These are phyloP conservation scores for Brachionus calyciflorus DNA, from an alignment of 1,140 invertebrate species.

Conservation along the genomic window DNA sequence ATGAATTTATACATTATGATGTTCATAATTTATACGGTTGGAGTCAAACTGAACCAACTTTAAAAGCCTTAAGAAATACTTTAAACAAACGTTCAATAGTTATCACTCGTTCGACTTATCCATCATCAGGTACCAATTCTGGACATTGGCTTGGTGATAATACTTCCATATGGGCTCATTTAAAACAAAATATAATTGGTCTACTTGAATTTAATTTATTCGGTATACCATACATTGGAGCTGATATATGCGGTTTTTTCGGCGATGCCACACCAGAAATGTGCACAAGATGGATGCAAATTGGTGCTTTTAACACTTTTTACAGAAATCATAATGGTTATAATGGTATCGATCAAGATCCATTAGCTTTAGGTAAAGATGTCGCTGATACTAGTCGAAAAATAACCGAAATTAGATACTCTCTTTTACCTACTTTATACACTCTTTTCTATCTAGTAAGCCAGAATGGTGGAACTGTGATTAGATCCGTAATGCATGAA, in stretches of 20 bases:
- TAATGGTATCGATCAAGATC: constrained; percentile 52
- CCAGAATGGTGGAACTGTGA: constrained; percentile 69
- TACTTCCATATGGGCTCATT: constrained; percentile 53
- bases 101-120: constrained; percentile 77
- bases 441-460: constrained; percentile 74
- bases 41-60: constrained; percentile 61
- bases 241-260: constrained; percentile 85
- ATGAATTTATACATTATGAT: constrained; percentile 58
- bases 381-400: constrained; percentile 54
- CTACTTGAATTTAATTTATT: constrained; percentile 56
- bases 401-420: constrained; percentile 70
- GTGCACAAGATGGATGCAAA: constrained; percentile 63
- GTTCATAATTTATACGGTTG: constrained; percentile 76
- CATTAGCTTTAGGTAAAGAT: constrained; percentile 47
- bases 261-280: constrained; percentile 70
- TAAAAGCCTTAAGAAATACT: constrained; percentile 51
- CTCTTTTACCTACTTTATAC: constrained; percentile 76
- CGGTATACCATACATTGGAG: constrained; percentile 73
- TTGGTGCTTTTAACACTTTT: constrained; percentile 65
- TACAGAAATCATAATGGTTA: constrained; percentile 58
- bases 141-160: constrained; percentile 82
- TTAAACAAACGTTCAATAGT: constrained; percentile 69
- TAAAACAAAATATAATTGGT: constrained; percentile 56
- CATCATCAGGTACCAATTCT: constrained; percentile 73
- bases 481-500: constrained; percentile 70